Evolutionary conservation across 2,888 invertebrate genomes (phyloP), one percentile per base, ranked within the genome.

Genomic region (Rhingia rostrata): DNA sequence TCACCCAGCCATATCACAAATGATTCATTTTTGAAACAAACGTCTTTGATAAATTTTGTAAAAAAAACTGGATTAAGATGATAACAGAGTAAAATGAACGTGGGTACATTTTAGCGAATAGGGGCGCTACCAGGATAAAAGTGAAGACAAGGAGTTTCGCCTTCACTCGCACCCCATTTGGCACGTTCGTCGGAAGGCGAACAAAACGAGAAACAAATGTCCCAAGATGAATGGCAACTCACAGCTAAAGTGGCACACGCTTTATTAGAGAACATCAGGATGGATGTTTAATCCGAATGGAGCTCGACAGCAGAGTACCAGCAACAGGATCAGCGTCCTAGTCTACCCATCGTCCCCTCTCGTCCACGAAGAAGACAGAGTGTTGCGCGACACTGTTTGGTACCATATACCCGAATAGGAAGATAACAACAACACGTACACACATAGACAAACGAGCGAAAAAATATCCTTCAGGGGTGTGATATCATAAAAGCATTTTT

Each of bases 401-500:
- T 14, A 60, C 43, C 22, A 51, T 12, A 35, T 22, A 39, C 49
- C 51, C 61, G 63, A 79, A 56, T 70, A 49, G 12, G 73, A 51
- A 70, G 64, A 75, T 72, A 78, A 66, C 5, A 63, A 49, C 56
- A 37, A 67, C 10, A 43, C 35, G 33, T 33, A 41, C n/a, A 51
- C 33, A 30, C 47, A 43, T 35, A 43, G 33, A 41, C n/a, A 51
- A 53, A 30, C 47, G 22, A 58, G 64, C 56, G 53, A 63, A 73
- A 9, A 10, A 35, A 74, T 58, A 85, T 81, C 81, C 83, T 86
- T 73, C 79, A 83, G 72, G 86, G 84, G 84, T 84, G 84, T 80
- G 80, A 87, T 88, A 88, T 88, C 88, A 88, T 88, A 88, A 88
- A 88, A 88, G 87, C 88, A 88, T 88, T 88, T 88, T 88, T 88